phyloP scores from a whole-genome alignment of 2,113 vertebrate species.

The Spheniscus mendiculus region DNA sequence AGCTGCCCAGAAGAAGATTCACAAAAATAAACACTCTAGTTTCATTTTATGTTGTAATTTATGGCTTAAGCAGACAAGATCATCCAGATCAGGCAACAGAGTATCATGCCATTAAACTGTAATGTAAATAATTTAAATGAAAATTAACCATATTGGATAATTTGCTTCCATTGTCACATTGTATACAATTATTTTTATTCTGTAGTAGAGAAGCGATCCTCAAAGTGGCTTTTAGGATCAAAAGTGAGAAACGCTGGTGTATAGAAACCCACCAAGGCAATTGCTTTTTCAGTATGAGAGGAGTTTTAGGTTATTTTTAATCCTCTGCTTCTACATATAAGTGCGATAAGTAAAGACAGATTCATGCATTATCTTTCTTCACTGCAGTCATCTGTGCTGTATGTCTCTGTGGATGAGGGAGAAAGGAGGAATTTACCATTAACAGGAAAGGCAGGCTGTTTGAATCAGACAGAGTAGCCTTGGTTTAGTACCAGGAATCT shows the following conservation, averaged over 20 bases:
- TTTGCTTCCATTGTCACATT: not conserved
- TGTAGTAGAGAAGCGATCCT: not conserved
- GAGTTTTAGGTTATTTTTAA: constrained; percentile 34
- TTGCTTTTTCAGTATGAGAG: not conserved
- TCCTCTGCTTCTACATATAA: not conserved
- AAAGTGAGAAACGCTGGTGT: not conserved
- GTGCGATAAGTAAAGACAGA: not conserved
- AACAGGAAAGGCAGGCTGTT: not conserved
- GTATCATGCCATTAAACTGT: not conserved
- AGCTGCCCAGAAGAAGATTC: constrained; percentile 31
- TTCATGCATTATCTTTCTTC: constrained; percentile 5
- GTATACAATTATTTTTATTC: not conserved
- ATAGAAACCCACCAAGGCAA: not conserved
- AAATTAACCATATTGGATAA: not conserved
- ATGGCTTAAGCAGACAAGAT: not conserved
- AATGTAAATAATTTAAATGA: not conserved
- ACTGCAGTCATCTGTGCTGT: constrained; percentile 12
- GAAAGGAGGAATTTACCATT: not conserved
- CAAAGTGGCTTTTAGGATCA: not conserved
- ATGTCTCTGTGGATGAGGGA: not conserved
- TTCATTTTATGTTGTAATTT: not conserved
- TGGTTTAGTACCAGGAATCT: not conserved
- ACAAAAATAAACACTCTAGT: constrained; percentile 39
- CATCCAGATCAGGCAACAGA: not conserved
- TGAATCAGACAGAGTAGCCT: not conserved